Base-by-base conservation (phyloP, 2,797 vertebrate genomes). In the Coracias cyanogaster region DNA sequence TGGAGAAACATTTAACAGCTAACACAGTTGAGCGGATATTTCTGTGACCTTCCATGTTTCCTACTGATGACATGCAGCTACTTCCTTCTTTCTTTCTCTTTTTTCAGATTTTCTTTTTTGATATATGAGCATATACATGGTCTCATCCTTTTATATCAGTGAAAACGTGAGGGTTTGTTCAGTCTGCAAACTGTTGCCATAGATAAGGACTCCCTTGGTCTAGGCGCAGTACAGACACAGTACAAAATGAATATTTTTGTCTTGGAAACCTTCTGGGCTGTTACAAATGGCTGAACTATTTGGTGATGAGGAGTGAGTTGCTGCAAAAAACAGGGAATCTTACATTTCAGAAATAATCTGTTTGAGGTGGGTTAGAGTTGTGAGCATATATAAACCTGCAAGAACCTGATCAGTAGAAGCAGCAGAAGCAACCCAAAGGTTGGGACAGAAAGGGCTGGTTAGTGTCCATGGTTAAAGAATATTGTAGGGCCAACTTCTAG, bases 1-100 rank as follows among this genome's bases (percentile, higher is more conserved):
- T 54, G 82, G 81, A 97, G 93, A 79, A 83, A 79, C 74, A 33
- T 91, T 96, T 93, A 96, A 93, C 64, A 95, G 94, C 91, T 96
- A 97, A 95, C 20, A 2, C 89, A 94, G 76, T 19, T 55, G 91
- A 97, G 96, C 97, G 97, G 97, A 97, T 98, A 97, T 97, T 94
- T 95, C 14, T 2, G 69, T 88, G 82, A 89, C 86, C 96, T 97
- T 95, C 95, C 76, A 45, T 86, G 82, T 96, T 97, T 96, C 92
- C 91, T 91, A 73, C 71, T 92, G 91, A 92, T 96, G 96, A 48
- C 82, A 86, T 80, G 86, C 74, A 62, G 86, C 79, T 94, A 70
- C 76, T 70, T 93, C 87, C 76, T 70, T 93, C 87, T 96, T 52
- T 80, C 18, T 26, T 58, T 39, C 94, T 85, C 39, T 96, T 96